Evolutionary conservation across 2,888 invertebrate species (phyloP), one percentile per base, ranked within the genome.

Genomic region (Stenoptilia bipunctidactyla): DNA sequence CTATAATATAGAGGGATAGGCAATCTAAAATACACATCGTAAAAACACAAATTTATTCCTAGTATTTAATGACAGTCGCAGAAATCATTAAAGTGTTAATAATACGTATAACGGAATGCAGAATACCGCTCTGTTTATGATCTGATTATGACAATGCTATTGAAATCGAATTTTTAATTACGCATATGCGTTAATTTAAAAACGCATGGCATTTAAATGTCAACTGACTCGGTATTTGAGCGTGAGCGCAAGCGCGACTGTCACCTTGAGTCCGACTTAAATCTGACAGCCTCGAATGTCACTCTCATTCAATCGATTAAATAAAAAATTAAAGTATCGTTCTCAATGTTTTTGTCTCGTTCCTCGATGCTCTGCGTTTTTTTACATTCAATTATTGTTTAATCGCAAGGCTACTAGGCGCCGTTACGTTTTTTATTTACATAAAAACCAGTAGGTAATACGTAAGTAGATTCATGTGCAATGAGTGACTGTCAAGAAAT

Each of bases 121-220:
- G 20, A 3, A 8, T 8, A 20, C 8, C 20, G 20, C 20, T 20
- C 20, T 20, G 20, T 20, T 20, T 20, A 20, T 20, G 20, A 20
- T 20, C 20, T 8, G 20, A 20, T 20, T 74, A 75, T 73, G 74
- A 79, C 74, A 73, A 73, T 74, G 74, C 76, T 71, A 77, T 73
- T 72, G 76, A 72, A 71, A 61, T 67, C 60, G 63, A 70, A 74
- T 73, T 71, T 69, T 74, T 80, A 79, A 82, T 80, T 82, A 68
- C 69, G 61, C 70, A 66, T 68, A 70, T 63, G 71, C 57, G 69
- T 72, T 76, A 73, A 71, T 80, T 74, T 79, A 80, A 82, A 82
- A 83, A 80, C 68, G 73, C 70, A 75, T 82, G 83, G 80, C 82
- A 82, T 83, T 83, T 83, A 83, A 82, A 83, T 82, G 80, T 73